These are phyloP conservation scores for Aethina tumida DNA, from an alignment of 1,140 invertebrate genomes.

Conservation along the genomic window DNA sequence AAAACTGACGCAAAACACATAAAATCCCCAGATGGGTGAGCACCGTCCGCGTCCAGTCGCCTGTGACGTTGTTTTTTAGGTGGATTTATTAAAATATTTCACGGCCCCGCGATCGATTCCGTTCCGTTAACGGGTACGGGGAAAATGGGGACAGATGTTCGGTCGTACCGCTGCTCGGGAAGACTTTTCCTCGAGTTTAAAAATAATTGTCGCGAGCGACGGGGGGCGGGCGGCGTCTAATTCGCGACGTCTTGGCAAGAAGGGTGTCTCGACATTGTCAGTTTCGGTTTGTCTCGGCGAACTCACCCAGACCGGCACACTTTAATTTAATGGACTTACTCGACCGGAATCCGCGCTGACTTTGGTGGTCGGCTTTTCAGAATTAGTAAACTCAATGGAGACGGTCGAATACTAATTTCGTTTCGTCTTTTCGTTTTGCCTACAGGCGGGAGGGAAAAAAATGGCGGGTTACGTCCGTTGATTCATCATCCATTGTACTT, in stretches of 20 bases:
- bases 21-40: too few species aligned
- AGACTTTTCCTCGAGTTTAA: too few species aligned
- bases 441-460: not conserved
- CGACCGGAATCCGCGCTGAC: constrained; percentile 16
- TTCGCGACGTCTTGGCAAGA: constrained; percentile 11
- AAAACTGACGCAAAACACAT: too few species aligned
- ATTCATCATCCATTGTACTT: too few species aligned
- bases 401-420: constrained; percentile 19
- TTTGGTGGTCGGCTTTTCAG: constrained; percentile 16
- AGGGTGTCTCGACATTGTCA: constrained; percentile 16
- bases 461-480: not conserved
- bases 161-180: too few species aligned
- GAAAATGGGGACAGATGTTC: too few species aligned
- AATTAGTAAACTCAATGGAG: constrained; percentile 21
- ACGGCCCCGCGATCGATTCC: too few species aligned
- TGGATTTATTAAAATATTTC: too few species aligned
- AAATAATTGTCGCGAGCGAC: constrained; percentile 2
- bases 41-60: too few species aligned
- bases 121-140: too few species aligned
- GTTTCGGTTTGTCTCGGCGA: constrained; percentile 16
- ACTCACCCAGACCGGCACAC: constrained; percentile 20
- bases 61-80: too few species aligned
- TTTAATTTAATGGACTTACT: constrained; percentile 20
- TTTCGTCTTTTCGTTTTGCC: constrained; percentile 6
- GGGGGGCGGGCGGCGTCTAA: constrained; percentile 2